Base-by-base conservation (phyloP, 2,113 vertebrate genomes). In the Chaetodon trifascialis region DNA sequence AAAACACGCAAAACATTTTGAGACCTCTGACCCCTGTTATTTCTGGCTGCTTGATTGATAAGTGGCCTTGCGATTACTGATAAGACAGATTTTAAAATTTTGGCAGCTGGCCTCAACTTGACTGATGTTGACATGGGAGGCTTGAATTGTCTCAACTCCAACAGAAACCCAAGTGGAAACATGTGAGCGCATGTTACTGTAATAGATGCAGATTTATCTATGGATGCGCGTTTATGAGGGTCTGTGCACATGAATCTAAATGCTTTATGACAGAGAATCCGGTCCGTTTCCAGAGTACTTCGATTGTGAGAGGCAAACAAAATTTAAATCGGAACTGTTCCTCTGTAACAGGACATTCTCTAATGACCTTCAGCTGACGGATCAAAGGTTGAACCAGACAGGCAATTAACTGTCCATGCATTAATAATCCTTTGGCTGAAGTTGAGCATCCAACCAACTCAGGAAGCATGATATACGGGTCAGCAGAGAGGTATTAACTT, bases 381-480 rank as follows among this genome's bases (percentile, higher is more conserved):
- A 80, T 85, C 64, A 85, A 85, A 83, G 17, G 30, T 47, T 49
- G 42, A 16, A 67, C 12, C 30, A 10, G 17, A 10, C 73, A 44
- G 47, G 42, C 72, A 47, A 58, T 77, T 65, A 78, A 74, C 25
- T 75, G 52, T 42, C 54, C 40, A 79, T 68, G 72, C 79, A 70
- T 76, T 80, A 62, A 76, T 89, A 83, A 86, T 84, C 38, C 36
- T 64, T 15, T 49, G 63, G 59, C 30, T 76, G 65, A 78, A 68
- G 52, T 25, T 56, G 19, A 73, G 52, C 82, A 69, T 16, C 66
- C 49, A 19, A 44, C 19, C 10, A 76, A 23, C 55, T 60, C 2
- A 4, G 42, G 76, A 40, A 55, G 11, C 7, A 62, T 11, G 7
- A 56, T 36, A 15, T 54, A 16, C 59, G 30, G 6, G 52, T 75